Percentiles rank a stretch among this genome's conserved stretches.
Conservation (phyloP, 2,113 vertebrate species). For the Piaya cayana region DNA sequence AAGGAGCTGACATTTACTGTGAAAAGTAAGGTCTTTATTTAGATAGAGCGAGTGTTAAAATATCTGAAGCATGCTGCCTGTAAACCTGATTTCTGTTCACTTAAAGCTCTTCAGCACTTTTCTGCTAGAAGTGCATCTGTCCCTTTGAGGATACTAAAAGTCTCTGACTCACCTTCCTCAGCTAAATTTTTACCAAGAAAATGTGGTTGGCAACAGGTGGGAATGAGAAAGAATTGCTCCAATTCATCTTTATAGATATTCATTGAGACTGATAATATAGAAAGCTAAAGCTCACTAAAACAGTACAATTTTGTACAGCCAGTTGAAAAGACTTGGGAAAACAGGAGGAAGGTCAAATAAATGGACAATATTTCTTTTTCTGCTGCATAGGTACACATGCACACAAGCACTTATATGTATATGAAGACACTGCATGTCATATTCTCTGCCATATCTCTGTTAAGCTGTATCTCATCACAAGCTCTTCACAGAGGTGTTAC, state of each 20-base stretch:
- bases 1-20: conserved; percentile 37
- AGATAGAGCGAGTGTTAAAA: conserved; percentile 42
- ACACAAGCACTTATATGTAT: too few species aligned
- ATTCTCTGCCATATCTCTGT: not conserved
- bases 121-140: not conserved
- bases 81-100: conserved; percentile 42
- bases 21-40: conserved; percentile 29
- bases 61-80: not conserved
- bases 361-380: not conserved
- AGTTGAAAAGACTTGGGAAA: not conserved
- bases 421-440: not conserved
- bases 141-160: not conserved
- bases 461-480: not conserved
- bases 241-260: not conserved
- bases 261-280: not conserved
- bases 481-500: not conserved
- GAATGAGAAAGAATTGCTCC: not conserved
- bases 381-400: not conserved
- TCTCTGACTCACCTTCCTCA: conserved; percentile 6
- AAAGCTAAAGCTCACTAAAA: not conserved
- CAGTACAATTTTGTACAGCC: not conserved
- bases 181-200: conserved; percentile 16
- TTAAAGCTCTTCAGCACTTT: conserved; percentile 45
- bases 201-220: not conserved
- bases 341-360: not conserved